phyloP scores from a whole-genome alignment of 1,140 invertebrate genomes.

The Nasonia giraulti region DNA sequence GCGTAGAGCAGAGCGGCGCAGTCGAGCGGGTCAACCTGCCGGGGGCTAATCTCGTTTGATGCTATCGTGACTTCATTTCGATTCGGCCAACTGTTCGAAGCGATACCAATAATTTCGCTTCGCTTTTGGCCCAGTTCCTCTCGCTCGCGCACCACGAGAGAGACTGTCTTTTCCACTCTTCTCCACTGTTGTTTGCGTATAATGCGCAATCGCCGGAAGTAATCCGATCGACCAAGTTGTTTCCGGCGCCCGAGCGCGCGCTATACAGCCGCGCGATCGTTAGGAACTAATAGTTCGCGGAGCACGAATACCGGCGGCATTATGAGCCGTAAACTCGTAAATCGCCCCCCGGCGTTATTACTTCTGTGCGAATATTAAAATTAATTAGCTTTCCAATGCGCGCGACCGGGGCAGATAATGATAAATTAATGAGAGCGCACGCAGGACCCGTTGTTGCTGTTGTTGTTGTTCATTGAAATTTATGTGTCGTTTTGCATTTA shows the following conservation, averaged over 20 bases:
- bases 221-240: conserved; percentile 27
- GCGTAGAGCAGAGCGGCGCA: conserved; percentile 14
- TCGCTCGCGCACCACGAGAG: background rate
- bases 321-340: background rate
- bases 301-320: conserved; percentile 6
- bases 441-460: too few species aligned
- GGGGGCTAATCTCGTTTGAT: conserved; percentile 53
- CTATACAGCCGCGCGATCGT: background rate
- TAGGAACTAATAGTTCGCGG: conserved; percentile 26
- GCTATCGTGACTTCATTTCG: conserved; percentile 56
- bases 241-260: background rate
- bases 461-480: background rate
- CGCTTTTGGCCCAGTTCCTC: conserved; percentile 53
- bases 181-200: background rate
- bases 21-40: conserved; percentile 41
- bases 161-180: background rate
- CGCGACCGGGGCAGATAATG: background rate
- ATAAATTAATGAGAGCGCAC: too few species aligned
- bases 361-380: background rate
- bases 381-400: background rate
- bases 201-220: conserved; percentile 20
- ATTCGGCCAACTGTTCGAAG: conserved; percentile 52
- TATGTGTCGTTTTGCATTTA: too few species aligned
- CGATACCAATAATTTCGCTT: conserved; percentile 57
- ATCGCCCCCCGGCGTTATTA: background rate